Conservation (phyloP, 2,797 vertebrate genomes). For the Balearica regulorum region DNA sequence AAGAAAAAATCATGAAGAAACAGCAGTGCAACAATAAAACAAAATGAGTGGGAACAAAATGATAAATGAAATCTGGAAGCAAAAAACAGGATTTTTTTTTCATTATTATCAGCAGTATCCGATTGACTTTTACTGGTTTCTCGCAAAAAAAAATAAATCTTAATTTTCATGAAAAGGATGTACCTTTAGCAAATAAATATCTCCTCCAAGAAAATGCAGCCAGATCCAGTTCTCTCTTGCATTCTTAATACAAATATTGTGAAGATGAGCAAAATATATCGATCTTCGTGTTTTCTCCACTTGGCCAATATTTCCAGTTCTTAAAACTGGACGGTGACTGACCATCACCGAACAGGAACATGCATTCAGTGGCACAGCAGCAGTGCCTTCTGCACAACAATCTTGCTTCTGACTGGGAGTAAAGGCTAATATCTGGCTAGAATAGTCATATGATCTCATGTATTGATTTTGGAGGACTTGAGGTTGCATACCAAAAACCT, state of each 20-base stretch:
- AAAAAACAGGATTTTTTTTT: neutral
- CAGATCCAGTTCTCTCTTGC: neutral
- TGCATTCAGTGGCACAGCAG: neutral
- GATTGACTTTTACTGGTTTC: neutral
- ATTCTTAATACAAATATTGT: neutral
- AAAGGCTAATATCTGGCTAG: neutral
- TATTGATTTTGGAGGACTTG: neutral
- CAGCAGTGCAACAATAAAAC: neutral
- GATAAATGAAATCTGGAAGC: neutral
- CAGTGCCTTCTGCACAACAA: neutral
- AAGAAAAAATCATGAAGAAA: neutral
- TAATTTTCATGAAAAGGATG: neutral
- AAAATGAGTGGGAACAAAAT: neutral
- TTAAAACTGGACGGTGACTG: fast-evolving
- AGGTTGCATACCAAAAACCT: neutral
- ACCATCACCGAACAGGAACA: fast-evolving
- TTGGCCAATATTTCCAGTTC: neutral
- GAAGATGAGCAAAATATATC: neutral
- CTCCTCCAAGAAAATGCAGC: neutral
- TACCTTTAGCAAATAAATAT: neutral
- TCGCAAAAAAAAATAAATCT: neutral
- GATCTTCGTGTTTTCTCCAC: neutral
- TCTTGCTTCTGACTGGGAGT: neutral
- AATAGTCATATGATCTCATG: neutral
- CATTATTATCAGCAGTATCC: neutral